These are phyloP conservation scores for Drosophila melanica DNA, from an alignment of 1,140 invertebrate species.

Conservation along the genomic window DNA sequence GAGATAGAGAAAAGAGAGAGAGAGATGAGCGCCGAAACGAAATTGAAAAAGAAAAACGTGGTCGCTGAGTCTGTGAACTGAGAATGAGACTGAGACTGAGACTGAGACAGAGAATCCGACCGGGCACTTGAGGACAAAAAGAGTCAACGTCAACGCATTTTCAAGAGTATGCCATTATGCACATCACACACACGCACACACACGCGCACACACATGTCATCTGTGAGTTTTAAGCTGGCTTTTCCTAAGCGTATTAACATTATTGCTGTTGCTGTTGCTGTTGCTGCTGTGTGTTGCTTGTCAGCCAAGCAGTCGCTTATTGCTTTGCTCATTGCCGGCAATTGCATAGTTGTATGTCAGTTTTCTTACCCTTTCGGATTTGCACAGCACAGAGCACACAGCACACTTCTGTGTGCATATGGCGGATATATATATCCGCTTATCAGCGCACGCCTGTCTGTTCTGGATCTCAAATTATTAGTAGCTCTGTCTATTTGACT, in stretches of 20 bases:
- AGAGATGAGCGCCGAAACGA: slow-evolving; percentile 20
- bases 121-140: slow-evolving; percentile 52
- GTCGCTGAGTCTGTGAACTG: slow-evolving; percentile 1
- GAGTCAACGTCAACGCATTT: slow-evolving; percentile 60
- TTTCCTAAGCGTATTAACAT: slow-evolving; percentile 56
- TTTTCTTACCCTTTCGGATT: slow-evolving; percentile 6
- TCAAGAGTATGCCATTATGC: slow-evolving; percentile 52
- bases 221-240: slow-evolving; percentile 52
- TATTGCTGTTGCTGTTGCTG: slow-evolving; percentile 26
- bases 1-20: background rate
- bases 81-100: background rate
- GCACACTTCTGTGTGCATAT: background rate
- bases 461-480: slow-evolving; percentile 43
- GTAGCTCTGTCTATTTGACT: slow-evolving; percentile 23
- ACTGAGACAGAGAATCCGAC: slow-evolving; percentile 11
- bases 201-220: slow-evolving; percentile 12
- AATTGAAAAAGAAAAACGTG: slow-evolving; percentile 8
- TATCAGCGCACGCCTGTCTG: slow-evolving; percentile 18
- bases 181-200: slow-evolving; percentile 23
- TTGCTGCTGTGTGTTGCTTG: slow-evolving; percentile 7
- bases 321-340: slow-evolving; percentile 37
- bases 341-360: slow-evolving; percentile 36
- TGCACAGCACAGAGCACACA: slow-evolving; percentile 1
- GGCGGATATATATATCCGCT: slow-evolving; percentile 18
- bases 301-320: slow-evolving; percentile 32